phyloP scores from a whole-genome alignment of 2,888 invertebrate genomes.

The Nipponacmea schrenckii region DNA sequence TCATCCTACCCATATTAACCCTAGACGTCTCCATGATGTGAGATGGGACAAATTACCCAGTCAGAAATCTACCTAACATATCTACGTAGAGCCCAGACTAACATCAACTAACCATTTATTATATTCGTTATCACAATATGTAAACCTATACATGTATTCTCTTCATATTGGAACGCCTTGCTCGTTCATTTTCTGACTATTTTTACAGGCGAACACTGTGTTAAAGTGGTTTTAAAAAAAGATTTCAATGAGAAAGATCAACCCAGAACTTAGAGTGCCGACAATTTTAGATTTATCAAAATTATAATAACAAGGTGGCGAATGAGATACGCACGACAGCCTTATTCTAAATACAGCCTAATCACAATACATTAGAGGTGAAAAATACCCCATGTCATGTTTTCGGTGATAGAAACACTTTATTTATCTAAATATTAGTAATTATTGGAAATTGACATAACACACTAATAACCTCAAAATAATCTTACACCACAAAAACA shows the following conservation, averaged over 20 bases:
- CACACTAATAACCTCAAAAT: background rate
- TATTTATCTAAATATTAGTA: background rate
- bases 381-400: background rate
- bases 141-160: too few relatives aligned
- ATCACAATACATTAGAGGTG: background rate
- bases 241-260: too few relatives aligned
- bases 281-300: conserved; percentile 1
- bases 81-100: too few relatives aligned
- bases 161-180: too few relatives aligned
- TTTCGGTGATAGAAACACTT: background rate
- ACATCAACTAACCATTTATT: too few relatives aligned
- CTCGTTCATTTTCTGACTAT: too few relatives aligned
- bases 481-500: background rate
- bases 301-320: conserved; percentile 2
- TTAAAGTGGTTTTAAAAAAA: too few relatives aligned
- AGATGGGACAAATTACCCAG: background rate
- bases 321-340: conserved; percentile 4
- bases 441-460: background rate
- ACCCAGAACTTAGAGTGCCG: background rate
- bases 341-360: background rate
- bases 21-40: background rate
- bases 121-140: too few relatives aligned
- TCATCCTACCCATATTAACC: conserved; percentile 2
- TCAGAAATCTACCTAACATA: too few relatives aligned
- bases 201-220: too few relatives aligned